A percentile compares a stretch with the other conserved stretches of the same genome.
These are phyloP conservation scores for Falco novaeseelandiae DNA, from an alignment of 2,797 vertebrate genomes.

Conservation along the genomic window DNA sequence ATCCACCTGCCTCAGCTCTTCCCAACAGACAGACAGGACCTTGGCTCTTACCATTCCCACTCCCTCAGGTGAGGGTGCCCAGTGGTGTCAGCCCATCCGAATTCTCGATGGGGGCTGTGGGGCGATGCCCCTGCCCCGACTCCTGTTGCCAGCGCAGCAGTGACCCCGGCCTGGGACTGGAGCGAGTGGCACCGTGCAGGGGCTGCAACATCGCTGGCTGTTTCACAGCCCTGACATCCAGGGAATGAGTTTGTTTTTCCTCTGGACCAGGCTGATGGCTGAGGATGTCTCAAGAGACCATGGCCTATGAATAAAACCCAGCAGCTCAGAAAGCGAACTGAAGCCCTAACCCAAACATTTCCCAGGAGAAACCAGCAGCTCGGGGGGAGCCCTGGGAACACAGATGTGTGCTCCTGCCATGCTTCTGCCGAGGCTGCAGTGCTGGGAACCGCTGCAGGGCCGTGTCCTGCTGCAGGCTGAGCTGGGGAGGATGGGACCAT, in stretches of 20 bases:
- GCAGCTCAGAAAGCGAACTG: background rate
- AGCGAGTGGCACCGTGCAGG: fast-evolving
- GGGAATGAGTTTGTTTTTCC: slow-evolving; percentile 15
- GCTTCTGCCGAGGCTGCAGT: background rate
- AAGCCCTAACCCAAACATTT: slow-evolving; percentile 40
- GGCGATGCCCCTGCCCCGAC: fast-evolving
- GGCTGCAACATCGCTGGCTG: background rate
- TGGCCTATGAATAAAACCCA: slow-evolving; percentile 19
- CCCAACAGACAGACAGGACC: fast-evolving
- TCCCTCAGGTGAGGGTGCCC: fast-evolving
- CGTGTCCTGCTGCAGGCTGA: background rate
- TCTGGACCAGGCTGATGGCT: background rate
- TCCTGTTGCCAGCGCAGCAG: fast-evolving
- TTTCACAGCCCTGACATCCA: background rate
- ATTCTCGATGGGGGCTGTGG: fast-evolving
- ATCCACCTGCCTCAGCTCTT: background rate
- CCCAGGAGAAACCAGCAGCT: slow-evolving; percentile 44
- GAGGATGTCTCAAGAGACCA: slow-evolving; percentile 71
- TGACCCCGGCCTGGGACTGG: background rate
- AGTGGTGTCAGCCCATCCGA: background rate
- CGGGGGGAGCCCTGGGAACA: slow-evolving; percentile 35
- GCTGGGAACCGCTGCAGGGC: slow-evolving; percentile 30
- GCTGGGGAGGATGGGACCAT: fast-evolving
- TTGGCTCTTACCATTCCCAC: background rate
- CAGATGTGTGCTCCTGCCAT: slow-evolving; percentile 64